Evolutionary conservation across 2,888 invertebrate genomes (phyloP).

Genomic region (Apodemia mormo): DNA sequence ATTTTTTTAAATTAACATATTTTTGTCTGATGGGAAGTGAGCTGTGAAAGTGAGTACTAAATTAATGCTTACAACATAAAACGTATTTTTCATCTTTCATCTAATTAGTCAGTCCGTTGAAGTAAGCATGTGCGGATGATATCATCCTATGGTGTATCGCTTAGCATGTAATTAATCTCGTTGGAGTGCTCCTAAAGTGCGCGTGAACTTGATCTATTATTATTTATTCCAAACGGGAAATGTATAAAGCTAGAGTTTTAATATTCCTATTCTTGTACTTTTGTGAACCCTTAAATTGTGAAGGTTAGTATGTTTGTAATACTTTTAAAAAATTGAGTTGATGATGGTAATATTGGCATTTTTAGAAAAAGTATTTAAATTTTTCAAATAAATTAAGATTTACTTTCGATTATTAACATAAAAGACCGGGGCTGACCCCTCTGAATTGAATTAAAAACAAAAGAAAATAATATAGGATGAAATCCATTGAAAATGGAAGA

Average conservation of each 20-base stretch:
- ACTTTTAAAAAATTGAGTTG: too few relatives aligned
- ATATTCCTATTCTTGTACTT: slow-evolving; percentile 28
- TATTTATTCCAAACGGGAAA: slow-evolving; percentile 28
- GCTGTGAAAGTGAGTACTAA: background rate
- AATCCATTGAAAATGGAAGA: too few relatives aligned
- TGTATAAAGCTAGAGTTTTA: slow-evolving; percentile 38
- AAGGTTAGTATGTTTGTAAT: slow-evolving; percentile 35
- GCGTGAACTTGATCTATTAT: too few relatives aligned
- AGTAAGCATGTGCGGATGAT: slow-evolving; percentile 52
- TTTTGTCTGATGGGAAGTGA: background rate
- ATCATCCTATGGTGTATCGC: slow-evolving; percentile 53
- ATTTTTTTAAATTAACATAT: slow-evolving; percentile 29
- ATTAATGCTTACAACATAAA: slow-evolving; percentile 17
- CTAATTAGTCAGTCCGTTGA: slow-evolving; percentile 57
- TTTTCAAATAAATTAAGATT: too few relatives aligned
- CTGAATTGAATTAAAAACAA: too few relatives aligned
- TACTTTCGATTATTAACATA: too few relatives aligned
- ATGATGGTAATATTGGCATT: too few relatives aligned
- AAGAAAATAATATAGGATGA: too few relatives aligned
- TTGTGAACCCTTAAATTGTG: slow-evolving; percentile 37
- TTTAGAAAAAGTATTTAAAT: too few relatives aligned
- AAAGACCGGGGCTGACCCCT: too few relatives aligned
- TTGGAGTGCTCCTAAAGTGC: too few relatives aligned
- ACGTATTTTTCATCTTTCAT: slow-evolving; percentile 53
- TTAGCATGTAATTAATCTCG: slow-evolving; percentile 49